phyloP scores from a whole-genome alignment of 2,113 vertebrate genomes.

The Hyla sarda region DNA sequence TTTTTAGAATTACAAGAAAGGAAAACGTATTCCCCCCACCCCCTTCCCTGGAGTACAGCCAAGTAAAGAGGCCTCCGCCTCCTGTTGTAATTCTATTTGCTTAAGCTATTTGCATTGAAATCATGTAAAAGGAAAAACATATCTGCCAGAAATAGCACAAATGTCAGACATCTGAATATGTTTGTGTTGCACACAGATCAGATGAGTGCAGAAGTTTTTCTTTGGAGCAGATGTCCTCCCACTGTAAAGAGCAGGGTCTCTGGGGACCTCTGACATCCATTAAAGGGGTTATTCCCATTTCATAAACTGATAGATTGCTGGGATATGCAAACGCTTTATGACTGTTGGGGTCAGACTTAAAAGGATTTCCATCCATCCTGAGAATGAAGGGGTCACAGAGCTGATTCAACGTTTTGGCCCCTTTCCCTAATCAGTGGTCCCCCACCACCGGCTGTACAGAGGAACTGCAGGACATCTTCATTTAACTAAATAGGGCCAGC shows the following conservation, averaged over 20 bases:
- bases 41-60: background rate
- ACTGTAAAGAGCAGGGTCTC: background rate
- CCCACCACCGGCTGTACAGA: no score
- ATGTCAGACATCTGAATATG: conserved; percentile 27
- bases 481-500: no score
- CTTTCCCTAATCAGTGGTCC: no score
- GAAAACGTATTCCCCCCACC: background rate
- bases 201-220: conserved; percentile 11
- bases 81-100: conserved; percentile 6
- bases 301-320: no score
- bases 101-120: conserved; percentile 18
- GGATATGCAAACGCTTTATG: no score
- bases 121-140: conserved; percentile 7
- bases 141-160: conserved; percentile 16
- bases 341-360: no score
- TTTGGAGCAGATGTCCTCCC: background rate
- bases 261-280: background rate
- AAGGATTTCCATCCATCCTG: no score
- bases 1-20: background rate
- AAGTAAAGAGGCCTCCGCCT: background rate
- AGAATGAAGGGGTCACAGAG: no score
- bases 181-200: background rate
- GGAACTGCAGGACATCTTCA: no score
- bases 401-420: no score
- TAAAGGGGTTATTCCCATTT: no score